Conservation (phyloP, 35 echinoderm and acorn worm genomes). For the Apostichopus parvimensis region DNA sequence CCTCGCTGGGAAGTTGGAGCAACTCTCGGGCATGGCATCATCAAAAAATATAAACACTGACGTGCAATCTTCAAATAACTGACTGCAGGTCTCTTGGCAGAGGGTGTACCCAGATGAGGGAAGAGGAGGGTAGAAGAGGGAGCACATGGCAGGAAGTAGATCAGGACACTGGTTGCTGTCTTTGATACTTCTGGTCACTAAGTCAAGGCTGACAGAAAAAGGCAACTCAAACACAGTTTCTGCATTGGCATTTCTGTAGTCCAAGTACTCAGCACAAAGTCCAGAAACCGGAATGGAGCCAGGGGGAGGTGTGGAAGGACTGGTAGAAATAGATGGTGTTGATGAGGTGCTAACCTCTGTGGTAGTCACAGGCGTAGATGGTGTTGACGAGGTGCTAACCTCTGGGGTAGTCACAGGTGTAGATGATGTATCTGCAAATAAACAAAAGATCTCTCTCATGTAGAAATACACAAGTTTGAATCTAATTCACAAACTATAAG, state of each 20-base stretch:
- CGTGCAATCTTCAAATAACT: not conserved
- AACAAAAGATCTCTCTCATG: not conserved
- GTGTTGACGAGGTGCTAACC: no score
- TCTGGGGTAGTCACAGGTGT: not conserved
- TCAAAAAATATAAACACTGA: not conserved
- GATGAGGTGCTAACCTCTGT: not conserved
- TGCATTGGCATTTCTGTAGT: not conserved
- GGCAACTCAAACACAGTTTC: not conserved
- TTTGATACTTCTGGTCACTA: not conserved
- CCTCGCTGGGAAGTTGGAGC: not conserved
- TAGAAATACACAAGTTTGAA: no score
- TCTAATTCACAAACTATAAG: no score
- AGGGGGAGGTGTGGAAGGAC: not conserved
- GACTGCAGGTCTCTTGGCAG: not conserved
- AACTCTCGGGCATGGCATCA: not conserved
- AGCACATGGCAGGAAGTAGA: slow-evolving; percentile 9
- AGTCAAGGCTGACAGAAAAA: not conserved
- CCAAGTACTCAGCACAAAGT: slow-evolving; percentile 22
- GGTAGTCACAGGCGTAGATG: no score
- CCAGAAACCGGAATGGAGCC: not conserved
- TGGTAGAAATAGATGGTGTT: not conserved
- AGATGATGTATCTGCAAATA: not conserved
- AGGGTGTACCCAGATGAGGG: not conserved
- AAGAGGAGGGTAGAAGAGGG: slow-evolving; percentile 41
- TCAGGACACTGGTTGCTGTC: not conserved